Conservation (phyloP, 2,113 vertebrate species). For the Hystrix brachyura region DNA sequence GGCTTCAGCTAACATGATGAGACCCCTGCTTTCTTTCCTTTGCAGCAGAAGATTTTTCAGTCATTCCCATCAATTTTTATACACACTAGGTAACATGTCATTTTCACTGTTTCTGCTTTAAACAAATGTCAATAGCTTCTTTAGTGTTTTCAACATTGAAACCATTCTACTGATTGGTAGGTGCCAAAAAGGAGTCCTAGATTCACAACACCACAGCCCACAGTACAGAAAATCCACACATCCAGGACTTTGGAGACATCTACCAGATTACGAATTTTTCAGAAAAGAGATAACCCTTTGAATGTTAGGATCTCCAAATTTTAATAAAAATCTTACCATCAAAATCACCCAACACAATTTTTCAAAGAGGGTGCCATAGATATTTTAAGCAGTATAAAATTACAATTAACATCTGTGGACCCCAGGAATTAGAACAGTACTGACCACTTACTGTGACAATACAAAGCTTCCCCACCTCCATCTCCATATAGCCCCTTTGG, state of each 20-base stretch:
- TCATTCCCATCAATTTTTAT: neutral
- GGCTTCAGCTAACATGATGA: neutral
- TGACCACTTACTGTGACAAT: neutral
- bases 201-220: neutral
- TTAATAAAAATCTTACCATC: slow-evolving; percentile 53
- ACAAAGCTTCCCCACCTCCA: neutral
- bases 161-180: neutral
- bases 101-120: neutral
- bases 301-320: neutral
- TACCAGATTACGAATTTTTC: slow-evolving; percentile 46
- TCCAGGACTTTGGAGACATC: neutral
- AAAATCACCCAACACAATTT: slow-evolving; percentile 7
- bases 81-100: neutral
- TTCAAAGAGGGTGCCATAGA: neutral
- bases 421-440: neutral
- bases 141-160: slow-evolving; percentile 9
- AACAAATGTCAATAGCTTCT: slow-evolving; percentile 14
- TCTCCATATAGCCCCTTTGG: neutral
- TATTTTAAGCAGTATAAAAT: slow-evolving; percentile 18
- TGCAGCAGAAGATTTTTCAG: neutral
- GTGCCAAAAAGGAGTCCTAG: neutral
- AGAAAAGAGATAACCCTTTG: neutral
- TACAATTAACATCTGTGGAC: neutral
- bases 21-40: neutral
- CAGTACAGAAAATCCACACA: neutral